phyloP scores from a whole-genome alignment of 2,113 vertebrate species.

The Dicerorhinus sumatrensis region DNA sequence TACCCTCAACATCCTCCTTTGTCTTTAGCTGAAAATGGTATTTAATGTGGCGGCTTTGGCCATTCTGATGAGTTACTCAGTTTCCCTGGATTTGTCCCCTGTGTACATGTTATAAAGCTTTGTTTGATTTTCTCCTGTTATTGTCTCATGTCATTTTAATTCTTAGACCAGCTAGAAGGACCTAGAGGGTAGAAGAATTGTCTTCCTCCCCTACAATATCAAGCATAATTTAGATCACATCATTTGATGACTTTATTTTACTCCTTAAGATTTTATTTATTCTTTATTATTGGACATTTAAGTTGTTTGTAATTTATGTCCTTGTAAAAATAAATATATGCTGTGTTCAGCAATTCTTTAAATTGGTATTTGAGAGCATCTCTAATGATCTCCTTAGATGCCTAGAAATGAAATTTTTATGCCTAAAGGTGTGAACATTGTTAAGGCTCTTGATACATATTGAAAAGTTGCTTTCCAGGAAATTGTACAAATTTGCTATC shows the following conservation, averaged over 20 bases:
- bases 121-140: too few species aligned
- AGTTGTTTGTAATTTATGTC: constrained; percentile 24
- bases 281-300: background rate
- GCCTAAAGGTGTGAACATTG: background rate
- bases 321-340: constrained; percentile 18
- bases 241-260: constrained; percentile 10
- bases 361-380: constrained; percentile 35
- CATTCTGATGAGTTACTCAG: too few species aligned
- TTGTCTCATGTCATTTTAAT: too few species aligned
- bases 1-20: too few species aligned
- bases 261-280: constrained; percentile 22
- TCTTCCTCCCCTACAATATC: too few species aligned
- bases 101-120: too few species aligned
- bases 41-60: too few species aligned
- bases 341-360: constrained; percentile 7
- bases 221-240: background rate
- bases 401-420: constrained; percentile 21
- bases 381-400: constrained; percentile 36
- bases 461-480: constrained; percentile 51
- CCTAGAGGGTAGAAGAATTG: too few species aligned
- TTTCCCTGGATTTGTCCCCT: too few species aligned
- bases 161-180: too few species aligned
- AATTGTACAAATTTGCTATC: constrained; percentile 18
- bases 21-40: too few species aligned
- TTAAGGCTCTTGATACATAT: constrained; percentile 29